These are phyloP conservation scores for Maniola hyperantus DNA, from an alignment of 2,888 invertebrate species.

Conservation along the genomic window DNA sequence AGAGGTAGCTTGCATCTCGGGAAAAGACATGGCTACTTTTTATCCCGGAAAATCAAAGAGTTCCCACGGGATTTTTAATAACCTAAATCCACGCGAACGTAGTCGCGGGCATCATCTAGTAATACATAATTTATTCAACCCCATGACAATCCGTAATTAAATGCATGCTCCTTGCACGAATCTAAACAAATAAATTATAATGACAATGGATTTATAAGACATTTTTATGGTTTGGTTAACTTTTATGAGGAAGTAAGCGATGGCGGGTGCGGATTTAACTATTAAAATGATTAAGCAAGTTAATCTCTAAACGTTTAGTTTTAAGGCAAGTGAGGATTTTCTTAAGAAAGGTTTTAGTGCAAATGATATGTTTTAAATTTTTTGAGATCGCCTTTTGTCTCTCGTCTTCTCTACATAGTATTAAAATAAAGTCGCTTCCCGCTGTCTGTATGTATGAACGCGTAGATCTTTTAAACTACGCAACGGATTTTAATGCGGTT, in stretches of 20 bases:
- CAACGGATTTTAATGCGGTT: too few relatives aligned
- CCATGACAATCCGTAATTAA: slow-evolving; percentile 55
- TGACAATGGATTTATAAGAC: slow-evolving; percentile 58
- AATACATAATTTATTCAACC: slow-evolving; percentile 42
- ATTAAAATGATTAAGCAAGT: not conserved
- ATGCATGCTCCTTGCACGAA: slow-evolving; percentile 58
- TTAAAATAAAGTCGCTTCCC: too few relatives aligned
- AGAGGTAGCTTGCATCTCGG: too few relatives aligned
- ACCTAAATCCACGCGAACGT: too few relatives aligned
- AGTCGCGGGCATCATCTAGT: too few relatives aligned
- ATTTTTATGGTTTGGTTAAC: slow-evolving; percentile 59
- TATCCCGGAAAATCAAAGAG: too few relatives aligned
- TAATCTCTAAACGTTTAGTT: not conserved
- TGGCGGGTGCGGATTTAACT: slow-evolving; percentile 25
- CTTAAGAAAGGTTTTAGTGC: not conserved
- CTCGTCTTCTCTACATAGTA: too few relatives aligned
- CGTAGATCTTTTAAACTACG: too few relatives aligned
- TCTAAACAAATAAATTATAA: slow-evolving; percentile 67
- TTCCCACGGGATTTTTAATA: too few relatives aligned
- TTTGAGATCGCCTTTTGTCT: slow-evolving; percentile 29
- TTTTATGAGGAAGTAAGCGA: slow-evolving; percentile 39
- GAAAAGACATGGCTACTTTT: too few relatives aligned
- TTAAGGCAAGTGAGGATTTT: slow-evolving; percentile 13
- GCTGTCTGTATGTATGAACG: too few relatives aligned
- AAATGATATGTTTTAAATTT: slow-evolving; percentile 13